Evolutionary conservation across 2,113 vertebrate genomes (phyloP).

Genomic region (Cebidichthys violaceus): DNA sequence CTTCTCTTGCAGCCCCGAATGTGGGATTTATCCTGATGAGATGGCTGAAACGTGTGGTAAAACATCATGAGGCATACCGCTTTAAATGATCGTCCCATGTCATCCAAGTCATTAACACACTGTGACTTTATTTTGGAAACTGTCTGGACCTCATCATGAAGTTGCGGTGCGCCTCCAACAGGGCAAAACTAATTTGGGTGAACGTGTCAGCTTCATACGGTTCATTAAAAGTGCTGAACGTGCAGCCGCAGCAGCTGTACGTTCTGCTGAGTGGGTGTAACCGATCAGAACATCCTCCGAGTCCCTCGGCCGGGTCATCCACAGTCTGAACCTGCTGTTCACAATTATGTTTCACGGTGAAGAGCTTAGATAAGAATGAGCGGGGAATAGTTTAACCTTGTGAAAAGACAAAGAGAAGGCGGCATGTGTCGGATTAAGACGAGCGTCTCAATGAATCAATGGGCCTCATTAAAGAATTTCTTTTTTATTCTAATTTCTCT

Average conservation of each 20-base stretch:
- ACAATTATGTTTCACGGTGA: conserved; percentile 39
- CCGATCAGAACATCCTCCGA: conserved; percentile 46
- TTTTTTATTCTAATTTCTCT: neutral
- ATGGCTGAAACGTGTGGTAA: neutral
- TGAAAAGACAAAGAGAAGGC: conserved; percentile 21
- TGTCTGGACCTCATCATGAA: conserved; percentile 18
- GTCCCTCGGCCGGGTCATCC: conserved; percentile 36
- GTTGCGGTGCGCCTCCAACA: conserved; percentile 1
- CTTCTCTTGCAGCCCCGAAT: neutral
- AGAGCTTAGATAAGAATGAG: conserved; percentile 33
- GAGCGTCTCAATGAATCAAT: neutral
- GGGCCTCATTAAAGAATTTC: neutral
- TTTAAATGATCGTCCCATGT: neutral
- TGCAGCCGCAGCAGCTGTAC: conserved; percentile 45
- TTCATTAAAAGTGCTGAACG: conserved; percentile 41
- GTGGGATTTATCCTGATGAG: neutral
- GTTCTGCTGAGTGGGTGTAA: conserved; percentile 49
- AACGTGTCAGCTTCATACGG: conserved; percentile 18
- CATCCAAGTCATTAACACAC: conserved; percentile 3
- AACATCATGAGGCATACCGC: neutral
- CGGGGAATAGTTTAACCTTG: conserved; percentile 36
- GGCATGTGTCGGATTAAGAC: conserved; percentile 2
- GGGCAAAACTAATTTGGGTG: conserved; percentile 18
- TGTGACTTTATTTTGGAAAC: neutral
- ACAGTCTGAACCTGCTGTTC: conserved; percentile 53